Base-by-base conservation (phyloP, 1,140 invertebrate genomes). In the Triops cancriformis region DNA sequence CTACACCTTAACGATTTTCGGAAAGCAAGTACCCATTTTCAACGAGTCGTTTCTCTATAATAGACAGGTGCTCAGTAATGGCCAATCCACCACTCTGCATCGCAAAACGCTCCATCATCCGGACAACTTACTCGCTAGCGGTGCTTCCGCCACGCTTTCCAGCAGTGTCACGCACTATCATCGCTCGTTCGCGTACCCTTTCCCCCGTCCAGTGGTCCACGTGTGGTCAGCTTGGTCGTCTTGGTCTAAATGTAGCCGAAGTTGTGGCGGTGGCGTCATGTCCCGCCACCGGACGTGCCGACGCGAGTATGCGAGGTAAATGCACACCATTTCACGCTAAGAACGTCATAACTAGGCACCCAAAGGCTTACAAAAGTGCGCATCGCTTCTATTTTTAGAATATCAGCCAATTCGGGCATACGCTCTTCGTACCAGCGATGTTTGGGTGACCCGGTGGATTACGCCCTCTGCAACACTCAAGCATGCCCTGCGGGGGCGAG, bases 221-320 rank as follows among this genome's bases (percentile, higher is more conserved):
- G 83, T 86, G 79, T 87, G 86, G 86, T 84, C 85, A 18, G 79
- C 82, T 73, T 83, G 81, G 85, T 82, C 81, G 5, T 79, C 80
- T 0, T 87, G 87, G 87, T 83, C 84, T 2, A 78, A 81, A 7
- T 87, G 87, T 80, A 83, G 83, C 9, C 79, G 85, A 14, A 83
- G 84, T 1, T 87, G 87, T 82, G 87, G 86, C 0, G 86, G 83
- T n/a, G 86, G 86, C 11, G 83, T 87, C 18, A 82, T 73, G 43
- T 51, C 43, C 42, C 75, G 78, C 41, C 74, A 79, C 45, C 73
- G 78, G 31, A 79, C 78, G 41, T 79, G 78, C 72, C 42, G 78
- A 10, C 23, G 74, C 6, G 78, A 79, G 72, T 79, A 79, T 73
- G 78, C 78, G 14, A 75, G 77, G 77, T 78, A 26, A 76, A 18